These are phyloP conservation scores for Porites evermanni DNA, from an alignment of 92 coral and sea anemone genomes.

Conservation along the genomic window DNA sequence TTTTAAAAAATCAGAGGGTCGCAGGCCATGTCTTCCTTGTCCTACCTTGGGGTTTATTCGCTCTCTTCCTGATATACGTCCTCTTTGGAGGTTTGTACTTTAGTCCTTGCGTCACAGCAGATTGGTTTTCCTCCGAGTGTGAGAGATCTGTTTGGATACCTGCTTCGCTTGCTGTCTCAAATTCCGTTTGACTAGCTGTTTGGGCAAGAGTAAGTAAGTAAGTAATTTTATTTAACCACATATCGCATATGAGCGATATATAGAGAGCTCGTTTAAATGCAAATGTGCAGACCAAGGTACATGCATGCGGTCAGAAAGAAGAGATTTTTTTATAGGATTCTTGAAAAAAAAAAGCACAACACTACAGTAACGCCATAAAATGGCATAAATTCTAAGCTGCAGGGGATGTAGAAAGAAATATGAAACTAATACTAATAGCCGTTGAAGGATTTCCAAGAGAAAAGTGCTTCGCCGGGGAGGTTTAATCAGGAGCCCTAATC, in stretches of 20 bases:
- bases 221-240: not conserved
- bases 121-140: constrained; percentile 5
- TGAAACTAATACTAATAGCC: no score
- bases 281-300: not conserved
- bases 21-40: not conserved
- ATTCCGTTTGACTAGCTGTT: constrained; percentile 12
- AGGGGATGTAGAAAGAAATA: no score
- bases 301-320: no score
- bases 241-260: no score
- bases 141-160: constrained; percentile 22
- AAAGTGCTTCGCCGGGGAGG: no score
- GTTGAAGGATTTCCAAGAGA: no score
- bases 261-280: no score
- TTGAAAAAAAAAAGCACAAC: no score
- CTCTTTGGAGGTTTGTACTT: constrained; percentile 45
- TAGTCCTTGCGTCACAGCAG: constrained; percentile 15
- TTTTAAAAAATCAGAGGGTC: not conserved
- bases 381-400: no score
- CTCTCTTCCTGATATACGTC: constrained; percentile 9
- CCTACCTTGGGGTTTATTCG: constrained; percentile 15
- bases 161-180: constrained; percentile 19
- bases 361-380: no score
- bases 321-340: no score
- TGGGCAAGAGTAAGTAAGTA: not conserved
- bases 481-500: no score